Conservation (phyloP, 2,797 vertebrate species). For the Chelon auratus region DNA sequence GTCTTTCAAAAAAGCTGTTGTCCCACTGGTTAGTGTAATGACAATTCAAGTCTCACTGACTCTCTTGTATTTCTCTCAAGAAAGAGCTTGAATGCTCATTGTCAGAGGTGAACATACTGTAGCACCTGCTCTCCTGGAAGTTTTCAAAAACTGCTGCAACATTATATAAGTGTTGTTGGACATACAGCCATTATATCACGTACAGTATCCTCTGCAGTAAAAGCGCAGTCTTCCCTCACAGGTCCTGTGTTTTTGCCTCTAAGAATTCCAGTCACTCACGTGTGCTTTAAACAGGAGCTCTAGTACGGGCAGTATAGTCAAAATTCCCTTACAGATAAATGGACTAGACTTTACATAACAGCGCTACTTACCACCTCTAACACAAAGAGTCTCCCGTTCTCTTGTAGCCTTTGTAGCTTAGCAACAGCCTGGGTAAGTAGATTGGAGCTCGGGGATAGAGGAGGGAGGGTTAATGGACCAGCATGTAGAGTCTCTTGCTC, state of each 20-base stretch:
- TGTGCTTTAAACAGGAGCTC: neutral
- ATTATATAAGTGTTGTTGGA: neutral
- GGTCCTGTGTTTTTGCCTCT: neutral
- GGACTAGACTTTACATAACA: conserved; percentile 48
- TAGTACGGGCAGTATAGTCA: neutral
- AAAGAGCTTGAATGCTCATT: conserved; percentile 1
- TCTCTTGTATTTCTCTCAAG: neutral
- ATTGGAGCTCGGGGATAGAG: conserved; percentile 35
- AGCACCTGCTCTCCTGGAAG: neutral
- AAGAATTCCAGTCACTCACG: neutral
- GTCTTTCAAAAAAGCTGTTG: neutral
- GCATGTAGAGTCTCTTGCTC: conserved; percentile 53
- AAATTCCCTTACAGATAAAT: conserved; percentile 31
- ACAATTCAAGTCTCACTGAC: conserved; percentile 17
- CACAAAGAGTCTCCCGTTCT: conserved; percentile 32
- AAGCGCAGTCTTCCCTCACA: neutral
- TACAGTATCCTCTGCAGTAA: neutral
- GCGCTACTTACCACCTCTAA: conserved; percentile 34
- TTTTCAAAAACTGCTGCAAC: neutral
- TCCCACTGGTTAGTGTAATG: neutral
- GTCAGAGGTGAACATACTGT: neutral
- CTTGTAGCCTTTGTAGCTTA: conserved; percentile 62
- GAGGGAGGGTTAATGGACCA: conserved; percentile 70
- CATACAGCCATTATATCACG: neutral
- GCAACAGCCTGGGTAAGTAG: conserved; percentile 67